phyloP scores from a whole-genome alignment of 1,140 invertebrate species.

The Philopotamus ludificatus region DNA sequence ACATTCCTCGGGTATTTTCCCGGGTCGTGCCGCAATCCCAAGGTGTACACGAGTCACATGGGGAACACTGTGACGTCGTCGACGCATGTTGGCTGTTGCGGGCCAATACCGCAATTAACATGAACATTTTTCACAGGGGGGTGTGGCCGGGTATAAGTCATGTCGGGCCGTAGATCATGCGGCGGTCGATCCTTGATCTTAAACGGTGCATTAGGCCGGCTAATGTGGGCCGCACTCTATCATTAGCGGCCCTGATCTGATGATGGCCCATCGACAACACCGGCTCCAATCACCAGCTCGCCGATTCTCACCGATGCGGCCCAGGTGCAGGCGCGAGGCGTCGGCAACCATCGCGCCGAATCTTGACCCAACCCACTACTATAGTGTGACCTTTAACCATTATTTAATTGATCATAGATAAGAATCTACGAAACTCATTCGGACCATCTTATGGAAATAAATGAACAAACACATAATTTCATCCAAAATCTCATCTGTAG shows the following conservation, averaged over 20 bases:
- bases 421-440: too few relatives aligned
- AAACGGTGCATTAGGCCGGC: slow-evolving; percentile 30
- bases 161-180: slow-evolving; percentile 7
- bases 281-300: not conserved
- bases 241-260: slow-evolving; percentile 21
- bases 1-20: not conserved
- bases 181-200: slow-evolving; percentile 13
- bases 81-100: not conserved
- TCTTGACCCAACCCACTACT: too few relatives aligned
- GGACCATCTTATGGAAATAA: too few relatives aligned
- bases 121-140: too few relatives aligned
- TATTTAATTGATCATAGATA: too few relatives aligned
- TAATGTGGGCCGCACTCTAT: slow-evolving; percentile 24
- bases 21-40: too few relatives aligned
- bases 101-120: not conserved
- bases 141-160: not conserved
- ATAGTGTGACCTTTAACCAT: too few relatives aligned
- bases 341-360: too few relatives aligned
- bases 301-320: slow-evolving; percentile 2
- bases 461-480: too few relatives aligned
- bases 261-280: slow-evolving; percentile 20
- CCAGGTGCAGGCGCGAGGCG: too few relatives aligned
- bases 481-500: too few relatives aligned
- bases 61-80: not conserved
- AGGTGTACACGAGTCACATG: too few relatives aligned